These are phyloP conservation scores for Drosophila subquinaria DNA, from an alignment of 2,888 invertebrate species.

Conservation along the genomic window DNA sequence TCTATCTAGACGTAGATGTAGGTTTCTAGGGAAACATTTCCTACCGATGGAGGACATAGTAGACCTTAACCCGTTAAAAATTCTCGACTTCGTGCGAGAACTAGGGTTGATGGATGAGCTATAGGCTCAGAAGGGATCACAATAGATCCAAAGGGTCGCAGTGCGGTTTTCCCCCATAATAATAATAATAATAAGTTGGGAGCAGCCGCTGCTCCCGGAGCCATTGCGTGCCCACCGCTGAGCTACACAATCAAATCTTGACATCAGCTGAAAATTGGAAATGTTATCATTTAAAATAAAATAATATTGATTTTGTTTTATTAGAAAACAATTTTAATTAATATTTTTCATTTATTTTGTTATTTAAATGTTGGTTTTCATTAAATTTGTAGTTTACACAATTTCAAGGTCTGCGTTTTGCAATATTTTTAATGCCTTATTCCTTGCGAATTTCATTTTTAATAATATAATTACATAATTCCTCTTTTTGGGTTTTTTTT, in stretches of 20 bases:
- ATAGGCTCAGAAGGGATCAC: too few species aligned
- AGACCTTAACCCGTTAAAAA: too few species aligned
- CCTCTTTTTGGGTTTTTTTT: conserved; percentile 43
- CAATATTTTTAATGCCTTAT: conserved; percentile 51
- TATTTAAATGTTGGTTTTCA: conserved; percentile 75
- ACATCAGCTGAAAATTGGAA: background rate
- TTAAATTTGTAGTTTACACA: conserved; percentile 80
- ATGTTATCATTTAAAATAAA: conserved; percentile 29
- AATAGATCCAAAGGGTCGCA: too few species aligned
- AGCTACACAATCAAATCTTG: background rate
- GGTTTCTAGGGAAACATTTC: too few species aligned
- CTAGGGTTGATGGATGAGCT: too few species aligned
- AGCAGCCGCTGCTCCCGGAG: too few species aligned
- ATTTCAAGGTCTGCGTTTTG: conserved; percentile 66
- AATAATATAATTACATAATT: conserved; percentile 75
- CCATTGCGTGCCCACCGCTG: too few species aligned
- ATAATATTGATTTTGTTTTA: conserved; percentile 62
- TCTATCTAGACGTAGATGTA: too few species aligned
- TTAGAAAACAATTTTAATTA: conserved; percentile 83
- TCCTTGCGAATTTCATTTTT: conserved; percentile 63
- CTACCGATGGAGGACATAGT: too few species aligned
- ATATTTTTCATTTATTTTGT: conserved; percentile 73
- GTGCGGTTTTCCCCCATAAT: too few species aligned
- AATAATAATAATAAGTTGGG: too few species aligned
- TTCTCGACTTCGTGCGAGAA: too few species aligned